A percentile compares a stretch with the other conserved stretches of the same genome.
phyloP scores from a whole-genome alignment of 2,113 vertebrate genomes.

The Tragelaphus imberbis region DNA sequence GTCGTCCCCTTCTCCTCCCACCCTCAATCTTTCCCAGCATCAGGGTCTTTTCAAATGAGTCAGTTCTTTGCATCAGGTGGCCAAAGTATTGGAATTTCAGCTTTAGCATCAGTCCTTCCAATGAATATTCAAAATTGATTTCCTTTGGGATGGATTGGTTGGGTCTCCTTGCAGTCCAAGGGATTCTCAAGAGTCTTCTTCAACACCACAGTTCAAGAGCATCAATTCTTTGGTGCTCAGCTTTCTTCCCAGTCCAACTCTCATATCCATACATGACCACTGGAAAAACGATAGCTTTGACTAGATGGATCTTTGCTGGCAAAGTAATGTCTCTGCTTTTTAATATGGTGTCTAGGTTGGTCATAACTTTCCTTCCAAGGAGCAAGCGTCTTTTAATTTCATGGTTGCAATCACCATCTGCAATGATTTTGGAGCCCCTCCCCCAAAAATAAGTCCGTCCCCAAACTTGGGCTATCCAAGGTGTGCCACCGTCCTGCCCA shows the following conservation, averaged over 20 bases:
- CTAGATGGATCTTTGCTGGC: not conserved
- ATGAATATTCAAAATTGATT: not conserved
- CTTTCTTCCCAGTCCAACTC: not conserved
- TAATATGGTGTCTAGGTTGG: not conserved
- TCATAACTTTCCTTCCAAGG: not conserved
- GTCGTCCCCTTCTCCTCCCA: accelerated
- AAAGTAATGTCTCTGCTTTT: not conserved
- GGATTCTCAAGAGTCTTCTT: not conserved
- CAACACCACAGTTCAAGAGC: not conserved
- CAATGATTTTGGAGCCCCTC: not conserved
- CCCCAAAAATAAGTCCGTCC: accelerated
- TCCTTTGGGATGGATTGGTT: not conserved
- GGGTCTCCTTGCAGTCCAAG: not conserved
- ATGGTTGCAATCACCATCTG: not conserved
- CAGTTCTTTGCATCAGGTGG: not conserved
- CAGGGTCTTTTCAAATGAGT: not conserved
- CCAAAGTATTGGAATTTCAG: not conserved
- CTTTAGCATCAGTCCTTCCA: not conserved
- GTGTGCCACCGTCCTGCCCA: too few species aligned
- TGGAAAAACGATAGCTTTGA: not conserved
- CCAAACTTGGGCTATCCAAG: accelerated
- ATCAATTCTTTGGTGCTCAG: not conserved
- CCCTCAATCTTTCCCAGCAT: not conserved
- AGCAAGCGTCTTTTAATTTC: not conserved
- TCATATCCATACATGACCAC: not conserved